Evolutionary conservation across 2,888 invertebrate species (phyloP).

Genomic region (Papilio protenor): DNA sequence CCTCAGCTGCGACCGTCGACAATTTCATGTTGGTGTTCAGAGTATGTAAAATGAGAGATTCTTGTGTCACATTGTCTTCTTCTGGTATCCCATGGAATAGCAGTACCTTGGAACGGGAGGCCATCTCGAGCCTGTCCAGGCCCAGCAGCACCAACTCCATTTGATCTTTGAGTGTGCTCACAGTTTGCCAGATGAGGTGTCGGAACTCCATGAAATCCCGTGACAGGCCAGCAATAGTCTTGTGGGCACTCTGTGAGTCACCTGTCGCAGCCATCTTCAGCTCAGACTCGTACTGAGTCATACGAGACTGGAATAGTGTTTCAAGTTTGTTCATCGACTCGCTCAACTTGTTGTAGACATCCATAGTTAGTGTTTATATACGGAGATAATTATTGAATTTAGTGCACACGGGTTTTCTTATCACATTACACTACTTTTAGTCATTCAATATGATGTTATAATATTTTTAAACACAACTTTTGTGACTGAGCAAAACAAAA

Average conservation of each 20-base stretch:
- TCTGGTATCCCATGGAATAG: constrained; percentile 8
- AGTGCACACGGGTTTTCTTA: not conserved
- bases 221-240: not conserved
- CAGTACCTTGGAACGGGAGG: not conserved
- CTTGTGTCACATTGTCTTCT: not conserved
- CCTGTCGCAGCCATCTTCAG: not conserved
- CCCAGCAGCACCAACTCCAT: constrained; percentile 1
- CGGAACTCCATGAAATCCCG: constrained; percentile 12
- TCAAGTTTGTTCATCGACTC: constrained; percentile 7
- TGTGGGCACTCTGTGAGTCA: not conserved
- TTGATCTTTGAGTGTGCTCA: not conserved
- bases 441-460: not conserved
- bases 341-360: not conserved
- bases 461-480: constrained; percentile 1
- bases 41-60: not conserved
- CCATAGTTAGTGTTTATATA: not conserved
- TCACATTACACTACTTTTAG: not conserved
- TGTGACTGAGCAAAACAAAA: not conserved
- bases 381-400: not conserved
- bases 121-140: not conserved
- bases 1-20: not conserved
- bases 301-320: constrained; percentile 7
- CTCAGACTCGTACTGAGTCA: not conserved
- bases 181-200: constrained; percentile 6
- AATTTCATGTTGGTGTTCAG: not conserved